These are phyloP conservation scores for Halictus ligatus DNA, from an alignment of 2,888 invertebrate genomes.

Conservation along the genomic window DNA sequence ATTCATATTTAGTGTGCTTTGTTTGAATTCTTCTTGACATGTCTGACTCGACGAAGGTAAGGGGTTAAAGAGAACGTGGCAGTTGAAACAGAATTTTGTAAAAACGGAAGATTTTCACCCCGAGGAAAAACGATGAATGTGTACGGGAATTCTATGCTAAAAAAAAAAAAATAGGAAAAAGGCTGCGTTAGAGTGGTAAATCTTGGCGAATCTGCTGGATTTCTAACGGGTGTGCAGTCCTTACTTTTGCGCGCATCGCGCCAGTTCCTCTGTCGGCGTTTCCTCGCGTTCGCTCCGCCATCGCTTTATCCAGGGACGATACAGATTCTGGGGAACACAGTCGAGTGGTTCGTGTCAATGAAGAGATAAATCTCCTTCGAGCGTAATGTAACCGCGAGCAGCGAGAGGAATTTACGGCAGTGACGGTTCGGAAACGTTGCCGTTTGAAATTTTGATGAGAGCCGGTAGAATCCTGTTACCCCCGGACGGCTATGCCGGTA, in stretches of 20 bases:
- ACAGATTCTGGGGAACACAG: conserved; percentile 29
- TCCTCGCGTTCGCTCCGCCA: background rate
- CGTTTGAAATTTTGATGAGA: conserved; percentile 50
- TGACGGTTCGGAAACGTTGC: conserved; percentile 29
- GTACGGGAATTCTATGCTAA: background rate
- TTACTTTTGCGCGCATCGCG: background rate
- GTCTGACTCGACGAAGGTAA: background rate
- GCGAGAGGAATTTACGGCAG: conserved; percentile 37
- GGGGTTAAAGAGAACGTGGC: background rate
- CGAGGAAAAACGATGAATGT: background rate
- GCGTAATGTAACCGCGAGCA: conserved; percentile 24
- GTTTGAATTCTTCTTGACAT: background rate
- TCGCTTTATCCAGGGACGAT: background rate
- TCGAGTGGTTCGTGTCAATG: conserved; percentile 35
- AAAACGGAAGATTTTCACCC: background rate
- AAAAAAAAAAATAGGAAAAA: background rate
- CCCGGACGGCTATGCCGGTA: background rate
- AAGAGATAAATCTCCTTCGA: conserved; percentile 50
- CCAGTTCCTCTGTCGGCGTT: background rate
- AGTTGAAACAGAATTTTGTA: background rate
- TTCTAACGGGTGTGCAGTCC: background rate
- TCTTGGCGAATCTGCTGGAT: background rate
- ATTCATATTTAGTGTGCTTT: too few species aligned
- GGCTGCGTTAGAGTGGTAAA: background rate
- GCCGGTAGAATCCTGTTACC: conserved; percentile 13